Base-by-base conservation (phyloP, 2,113 vertebrate genomes). In the Strigops habroptila region DNA sequence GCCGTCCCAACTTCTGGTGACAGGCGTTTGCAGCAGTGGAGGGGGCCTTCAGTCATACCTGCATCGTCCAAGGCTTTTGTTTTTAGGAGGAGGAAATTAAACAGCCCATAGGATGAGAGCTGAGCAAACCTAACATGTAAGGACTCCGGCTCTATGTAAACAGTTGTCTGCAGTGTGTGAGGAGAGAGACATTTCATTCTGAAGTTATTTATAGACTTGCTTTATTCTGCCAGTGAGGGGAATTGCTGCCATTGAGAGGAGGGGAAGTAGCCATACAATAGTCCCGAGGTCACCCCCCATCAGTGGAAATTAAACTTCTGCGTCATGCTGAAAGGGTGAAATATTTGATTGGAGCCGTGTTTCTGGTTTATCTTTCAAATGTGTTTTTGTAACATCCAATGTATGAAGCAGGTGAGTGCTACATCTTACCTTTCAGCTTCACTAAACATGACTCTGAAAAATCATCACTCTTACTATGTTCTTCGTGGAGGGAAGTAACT, bases 201-300 rank as follows among this genome's bases (percentile, higher is more conserved):
- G 71, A 86, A 95, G 93, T 91, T 95, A 95, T 97, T 95, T 95
- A 93, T 93, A 95, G 94, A 46, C 28, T n/a, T 31, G 79, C 65
- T 91, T 65, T 44, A 10, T 77, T 90, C 93, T 35, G 62, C 53
- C 78, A 31, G 49, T 19, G 64, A 62, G 75, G 64, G 75, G 73
- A 90, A 59, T 15, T 22, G 70, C 88, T 89, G 90, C 65, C 84
- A 6, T 82, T 21, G 15, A 41, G 55, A 76, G 12, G 2, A 44
- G 69, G 9, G 11, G 43, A 91, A 75, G 75, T 23, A 80, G 74
- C 51, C 13, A 1, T 22, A 41, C 60, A 3, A 1, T 35, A 75
- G 31, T 71, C 82, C 46, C n/a, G 73, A 93, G 88, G 83, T 94
- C 86, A 52, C 28, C 62, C 84, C 52, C 52, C 60, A 49, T 64